Conservation (phyloP, 2,113 vertebrate species). For the Budorcas taxicolor region DNA sequence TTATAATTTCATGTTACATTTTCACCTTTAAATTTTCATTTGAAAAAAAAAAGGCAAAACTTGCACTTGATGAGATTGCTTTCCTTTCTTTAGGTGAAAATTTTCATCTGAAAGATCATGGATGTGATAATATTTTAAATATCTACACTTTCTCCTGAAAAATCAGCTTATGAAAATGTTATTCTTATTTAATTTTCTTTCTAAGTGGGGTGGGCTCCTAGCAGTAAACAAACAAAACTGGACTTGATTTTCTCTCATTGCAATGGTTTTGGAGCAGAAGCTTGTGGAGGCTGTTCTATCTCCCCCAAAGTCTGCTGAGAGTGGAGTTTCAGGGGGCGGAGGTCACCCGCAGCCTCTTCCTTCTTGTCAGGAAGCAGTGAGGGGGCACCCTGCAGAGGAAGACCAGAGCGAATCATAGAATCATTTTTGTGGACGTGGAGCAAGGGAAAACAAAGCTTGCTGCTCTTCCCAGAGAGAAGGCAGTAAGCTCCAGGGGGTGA, state of each 20-base stretch:
- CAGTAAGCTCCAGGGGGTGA: conserved; percentile 48
- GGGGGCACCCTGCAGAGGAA: conserved; percentile 15
- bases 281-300: not conserved
- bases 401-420: not conserved
- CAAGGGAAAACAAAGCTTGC: conserved; percentile 47
- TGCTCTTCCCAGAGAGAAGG: conserved; percentile 55
- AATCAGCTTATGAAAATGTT: not conserved
- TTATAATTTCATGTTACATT: conserved; percentile 10
- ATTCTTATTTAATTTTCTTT: conserved; percentile 16
- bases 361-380: not conserved
- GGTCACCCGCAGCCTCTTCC: not conserved
- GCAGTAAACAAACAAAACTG: not conserved
- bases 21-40: conserved; percentile 60
- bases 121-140: not conserved
- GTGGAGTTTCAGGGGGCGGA: not conserved
- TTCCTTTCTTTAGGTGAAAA: not conserved
- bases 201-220: not conserved
- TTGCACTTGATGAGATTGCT: conserved; percentile 14
- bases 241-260: conserved; percentile 26
- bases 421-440: conserved; percentile 42
- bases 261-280: conserved; percentile 22
- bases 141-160: not conserved
- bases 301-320: not conserved
- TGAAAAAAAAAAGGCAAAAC: conserved; percentile 3
- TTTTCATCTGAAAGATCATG: conserved; percentile 60